A percentile compares a stretch with the other conserved stretches of the same genome.
These are phyloP conservation scores for Grus americana DNA, from an alignment of 2,113 vertebrate genomes.

Conservation along the genomic window DNA sequence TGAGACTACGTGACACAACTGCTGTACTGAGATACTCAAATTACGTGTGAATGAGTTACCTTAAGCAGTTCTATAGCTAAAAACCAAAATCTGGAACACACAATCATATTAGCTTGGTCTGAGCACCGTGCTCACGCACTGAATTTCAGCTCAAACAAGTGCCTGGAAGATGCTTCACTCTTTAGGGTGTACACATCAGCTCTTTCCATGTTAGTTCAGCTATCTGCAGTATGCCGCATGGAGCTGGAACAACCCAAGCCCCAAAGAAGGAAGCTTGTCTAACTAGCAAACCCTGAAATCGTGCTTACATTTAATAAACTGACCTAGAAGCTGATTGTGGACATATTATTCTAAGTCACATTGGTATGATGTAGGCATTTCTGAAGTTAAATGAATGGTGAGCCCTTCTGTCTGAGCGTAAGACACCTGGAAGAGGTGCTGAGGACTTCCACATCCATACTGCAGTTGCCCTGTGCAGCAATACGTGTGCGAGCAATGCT, in stretches of 20 bases:
- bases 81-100: neutral
- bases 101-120: neutral
- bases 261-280: neutral
- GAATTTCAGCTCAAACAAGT: accelerated
- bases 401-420: neutral
- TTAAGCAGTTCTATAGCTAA: neutral
- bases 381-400: neutral
- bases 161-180: neutral
- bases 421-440: neutral
- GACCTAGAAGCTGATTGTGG: neutral
- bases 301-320: neutral
- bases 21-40: neutral
- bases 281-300: neutral
- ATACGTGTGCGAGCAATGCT: accelerated
- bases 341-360: neutral
- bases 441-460: neutral
- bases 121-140: accelerated
- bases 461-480: neutral
- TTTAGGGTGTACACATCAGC: neutral
- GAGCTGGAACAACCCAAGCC: neutral
- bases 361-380: neutral
- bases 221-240: accelerated
- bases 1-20: neutral
- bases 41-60: accelerated
- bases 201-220: no score